These are phyloP conservation scores for Archilochus colubris DNA, from an alignment of 2,113 vertebrate genomes.

Conservation along the genomic window DNA sequence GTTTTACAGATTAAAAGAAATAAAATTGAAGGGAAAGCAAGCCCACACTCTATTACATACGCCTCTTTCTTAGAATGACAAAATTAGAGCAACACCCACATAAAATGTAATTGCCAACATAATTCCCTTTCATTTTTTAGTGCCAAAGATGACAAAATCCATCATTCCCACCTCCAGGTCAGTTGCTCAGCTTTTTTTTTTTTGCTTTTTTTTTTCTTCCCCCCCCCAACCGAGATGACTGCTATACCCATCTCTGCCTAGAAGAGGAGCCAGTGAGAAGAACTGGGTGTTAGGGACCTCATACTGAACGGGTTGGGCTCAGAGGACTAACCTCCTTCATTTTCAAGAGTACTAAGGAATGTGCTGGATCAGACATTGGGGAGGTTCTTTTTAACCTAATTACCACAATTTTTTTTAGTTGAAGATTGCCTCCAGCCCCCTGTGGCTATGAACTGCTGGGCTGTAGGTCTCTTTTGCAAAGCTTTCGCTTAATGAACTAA, in stretches of 20 bases:
- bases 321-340: background rate
- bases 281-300: background rate
- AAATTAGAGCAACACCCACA: constrained; percentile 60
- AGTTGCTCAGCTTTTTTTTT: constrained; percentile 16
- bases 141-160: constrained; percentile 47
- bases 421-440: background rate
- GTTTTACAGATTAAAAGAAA: constrained; percentile 32
- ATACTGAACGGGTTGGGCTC: background rate
- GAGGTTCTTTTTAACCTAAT: constrained; percentile 35
- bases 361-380: background rate
- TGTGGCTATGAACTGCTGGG: background rate
- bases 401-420: background rate
- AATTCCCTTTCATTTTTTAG: constrained; percentile 24
- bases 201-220: background rate
- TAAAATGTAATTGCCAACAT: constrained; percentile 47
- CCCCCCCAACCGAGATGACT: background rate
- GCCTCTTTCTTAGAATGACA: constrained; percentile 45
- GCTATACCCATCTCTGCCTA: background rate
- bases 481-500: background rate
- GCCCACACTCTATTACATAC: constrained; percentile 43
- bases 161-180: constrained; percentile 55
- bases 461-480: background rate
- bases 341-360: background rate
- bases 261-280: constrained; percentile 41
- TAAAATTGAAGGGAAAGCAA: constrained; percentile 38